Percentiles rank a stretch among this genome's conserved stretches.
These are phyloP conservation scores for Motacilla tschutschensis DNA, from an alignment of 2,113 vertebrate genomes.

Conservation along the genomic window DNA sequence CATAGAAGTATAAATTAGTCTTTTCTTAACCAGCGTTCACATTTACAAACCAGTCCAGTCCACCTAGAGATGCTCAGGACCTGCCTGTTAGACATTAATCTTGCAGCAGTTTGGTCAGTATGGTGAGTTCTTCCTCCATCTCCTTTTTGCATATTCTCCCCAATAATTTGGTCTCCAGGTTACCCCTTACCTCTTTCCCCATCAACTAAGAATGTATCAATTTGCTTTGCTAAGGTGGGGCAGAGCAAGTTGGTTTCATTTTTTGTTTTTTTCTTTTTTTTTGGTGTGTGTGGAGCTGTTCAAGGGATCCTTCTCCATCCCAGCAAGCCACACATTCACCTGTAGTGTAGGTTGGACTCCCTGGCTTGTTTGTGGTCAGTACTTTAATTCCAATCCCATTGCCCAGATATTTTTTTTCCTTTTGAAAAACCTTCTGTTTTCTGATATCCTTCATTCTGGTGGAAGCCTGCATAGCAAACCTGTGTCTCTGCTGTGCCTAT, in stretches of 20 bases:
- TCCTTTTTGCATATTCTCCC: not conserved
- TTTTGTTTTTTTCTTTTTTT: not conserved
- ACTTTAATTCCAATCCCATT: not conserved
- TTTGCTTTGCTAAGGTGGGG: not conserved
- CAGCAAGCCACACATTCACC: not conserved
- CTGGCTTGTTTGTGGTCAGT: not conserved
- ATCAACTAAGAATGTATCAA: not conserved
- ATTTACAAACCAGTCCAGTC: not conserved
- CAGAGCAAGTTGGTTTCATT: not conserved
- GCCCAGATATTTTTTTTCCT: not conserved
- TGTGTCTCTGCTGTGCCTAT: constrained; percentile 38
- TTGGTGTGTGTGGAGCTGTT: not conserved
- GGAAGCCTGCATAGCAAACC: constrained; percentile 30
- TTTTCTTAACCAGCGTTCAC: constrained; percentile 47
- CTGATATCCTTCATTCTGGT: not conserved
- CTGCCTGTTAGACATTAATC: constrained; percentile 16
- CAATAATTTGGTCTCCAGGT: not conserved
- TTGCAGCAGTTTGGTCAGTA: not conserved
- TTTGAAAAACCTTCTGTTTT: not conserved
- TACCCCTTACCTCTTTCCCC: not conserved
- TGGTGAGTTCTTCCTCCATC: constrained; percentile 26
- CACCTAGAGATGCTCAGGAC: constrained; percentile 53
- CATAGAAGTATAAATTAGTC: not conserved
- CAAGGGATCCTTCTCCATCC: not conserved
- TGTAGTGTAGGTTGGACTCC: not conserved